Evolutionary conservation across 2,888 invertebrate species (phyloP).

Genomic region (Lordiphosa andalusiaca): DNA sequence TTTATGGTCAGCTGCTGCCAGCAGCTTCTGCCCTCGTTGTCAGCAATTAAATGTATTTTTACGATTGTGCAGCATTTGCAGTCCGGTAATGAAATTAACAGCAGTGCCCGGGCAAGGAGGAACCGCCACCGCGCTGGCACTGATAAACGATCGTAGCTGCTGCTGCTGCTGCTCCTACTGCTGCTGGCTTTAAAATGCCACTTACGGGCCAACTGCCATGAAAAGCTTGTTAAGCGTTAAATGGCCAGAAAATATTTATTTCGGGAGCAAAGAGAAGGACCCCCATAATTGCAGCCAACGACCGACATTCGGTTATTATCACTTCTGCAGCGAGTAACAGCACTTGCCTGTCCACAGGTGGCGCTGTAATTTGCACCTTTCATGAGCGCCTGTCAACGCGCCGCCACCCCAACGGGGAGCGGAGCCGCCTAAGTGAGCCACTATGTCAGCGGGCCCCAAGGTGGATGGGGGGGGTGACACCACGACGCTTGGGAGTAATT

Average conservation of each 20-base stretch:
- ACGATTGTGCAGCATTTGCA: slow-evolving; percentile 68
- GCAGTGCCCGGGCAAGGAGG: slow-evolving; percentile 13
- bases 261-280: slow-evolving; percentile 8
- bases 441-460: slow-evolving; percentile 53
- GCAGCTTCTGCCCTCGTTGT: slow-evolving; percentile 30
- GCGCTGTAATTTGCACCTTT: slow-evolving; percentile 65
- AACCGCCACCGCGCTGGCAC: slow-evolving; percentile 13
- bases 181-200: slow-evolving; percentile 66
- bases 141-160: slow-evolving; percentile 61
- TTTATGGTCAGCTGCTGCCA: slow-evolving; percentile 41
- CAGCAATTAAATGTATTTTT: slow-evolving; percentile 73
- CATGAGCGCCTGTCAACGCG: slow-evolving; percentile 38
- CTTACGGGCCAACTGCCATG: slow-evolving; percentile 64
- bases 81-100: slow-evolving; percentile 61
- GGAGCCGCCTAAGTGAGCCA: slow-evolving; percentile 62
- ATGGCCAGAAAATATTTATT: slow-evolving; percentile 55
- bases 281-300: slow-evolving; percentile 49
- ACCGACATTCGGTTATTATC: slow-evolving; percentile 56
- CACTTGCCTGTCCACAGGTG: slow-evolving; percentile 57
- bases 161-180: too few relatives aligned
- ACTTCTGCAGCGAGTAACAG: slow-evolving; percentile 11
- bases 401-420: slow-evolving; percentile 11
- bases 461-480: neutral
- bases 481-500: slow-evolving; percentile 59
- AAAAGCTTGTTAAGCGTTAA: slow-evolving; percentile 64